phyloP scores from a whole-genome alignment of 2,888 invertebrate genomes.

The Cyaniris semiargus region DNA sequence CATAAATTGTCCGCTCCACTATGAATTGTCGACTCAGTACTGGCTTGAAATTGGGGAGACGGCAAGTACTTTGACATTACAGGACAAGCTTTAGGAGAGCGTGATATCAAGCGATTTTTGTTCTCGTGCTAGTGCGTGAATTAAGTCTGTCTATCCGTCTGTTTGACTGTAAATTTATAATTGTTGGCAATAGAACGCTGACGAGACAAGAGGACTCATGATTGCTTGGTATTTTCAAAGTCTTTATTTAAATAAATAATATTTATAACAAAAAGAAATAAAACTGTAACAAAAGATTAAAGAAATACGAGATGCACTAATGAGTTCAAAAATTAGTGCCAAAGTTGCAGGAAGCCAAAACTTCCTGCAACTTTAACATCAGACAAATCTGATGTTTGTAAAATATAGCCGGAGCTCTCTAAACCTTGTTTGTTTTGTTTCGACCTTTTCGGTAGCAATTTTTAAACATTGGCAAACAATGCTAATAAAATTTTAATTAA shows the following conservation, averaged over 20 bases:
- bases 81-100: not conserved
- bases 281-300: not conserved
- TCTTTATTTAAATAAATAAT: not conserved
- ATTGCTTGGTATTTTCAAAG: no score
- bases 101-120: not conserved
- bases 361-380: no score
- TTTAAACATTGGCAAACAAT: not conserved
- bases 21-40: not conserved
- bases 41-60: not conserved
- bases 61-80: not conserved
- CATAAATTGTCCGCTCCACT: slow-evolving; percentile 5
- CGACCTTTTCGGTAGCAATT: not conserved
- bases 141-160: no score
- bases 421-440: not conserved
- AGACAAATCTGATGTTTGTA: not conserved
- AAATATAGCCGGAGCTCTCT: not conserved
- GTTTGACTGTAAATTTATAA: no score
- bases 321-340: slow-evolving; percentile 8
- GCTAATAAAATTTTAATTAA: not conserved
- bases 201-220: no score
- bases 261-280: not conserved
- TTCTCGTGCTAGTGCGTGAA: not conserved
- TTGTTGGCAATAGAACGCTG: no score
- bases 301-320: slow-evolving; percentile 7
- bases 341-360: slow-evolving; percentile 1